These are phyloP conservation scores for Galaxea fascicularis DNA, from an alignment of 92 coral and sea anemone genomes.

Conservation along the genomic window DNA sequence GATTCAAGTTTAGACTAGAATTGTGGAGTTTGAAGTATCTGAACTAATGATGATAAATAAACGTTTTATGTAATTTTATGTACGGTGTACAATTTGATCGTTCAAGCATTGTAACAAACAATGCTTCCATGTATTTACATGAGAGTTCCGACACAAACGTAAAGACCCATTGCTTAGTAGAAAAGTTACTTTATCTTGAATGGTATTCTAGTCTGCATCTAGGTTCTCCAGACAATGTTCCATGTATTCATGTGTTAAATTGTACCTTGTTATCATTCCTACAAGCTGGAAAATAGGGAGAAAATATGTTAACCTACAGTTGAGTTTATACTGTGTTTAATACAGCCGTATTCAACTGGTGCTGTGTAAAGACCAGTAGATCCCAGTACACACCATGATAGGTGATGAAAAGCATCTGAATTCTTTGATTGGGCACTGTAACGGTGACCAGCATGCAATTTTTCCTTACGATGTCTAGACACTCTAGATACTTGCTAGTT, in stretches of 20 bases:
- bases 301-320: too few species aligned
- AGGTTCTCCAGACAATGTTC: not conserved
- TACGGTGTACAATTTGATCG: not conserved
- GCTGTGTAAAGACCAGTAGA: too few species aligned
- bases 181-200: not conserved
- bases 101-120: not conserved
- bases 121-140: not conserved
- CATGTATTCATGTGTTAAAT: not conserved
- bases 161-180: not conserved
- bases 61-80: not conserved
- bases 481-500: too few species aligned
- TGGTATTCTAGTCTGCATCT: not conserved
- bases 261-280: conserved; percentile 30
- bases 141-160: not conserved
- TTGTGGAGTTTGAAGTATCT: too few species aligned
- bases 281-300: not conserved
- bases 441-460: too few species aligned
- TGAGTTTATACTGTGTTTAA: too few species aligned
- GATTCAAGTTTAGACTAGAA: too few species aligned
- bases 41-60: not conserved
- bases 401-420: too few species aligned
- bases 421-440: too few species aligned
- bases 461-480: too few species aligned
- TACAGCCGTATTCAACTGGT: too few species aligned
- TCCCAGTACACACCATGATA: too few species aligned